Base-by-base conservation (phyloP, 1,140 invertebrate species). In the Epicauta chinensis region DNA sequence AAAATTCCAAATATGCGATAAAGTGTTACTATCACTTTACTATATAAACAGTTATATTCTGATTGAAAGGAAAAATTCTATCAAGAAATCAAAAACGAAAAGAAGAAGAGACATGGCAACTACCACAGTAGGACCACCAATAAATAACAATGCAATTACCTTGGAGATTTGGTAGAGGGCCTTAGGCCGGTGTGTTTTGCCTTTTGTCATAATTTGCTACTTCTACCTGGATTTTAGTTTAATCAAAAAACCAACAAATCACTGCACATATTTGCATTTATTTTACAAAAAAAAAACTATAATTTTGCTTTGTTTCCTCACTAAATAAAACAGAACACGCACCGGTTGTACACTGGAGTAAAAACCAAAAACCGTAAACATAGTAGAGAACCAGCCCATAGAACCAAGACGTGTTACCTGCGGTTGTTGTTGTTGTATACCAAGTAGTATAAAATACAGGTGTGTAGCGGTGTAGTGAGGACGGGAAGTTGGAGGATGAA, bases 141-240 rank as follows among this genome's bases (percentile, higher is more conserved):
- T n/a, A n/a, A n/a, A n/a, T n/a, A n/a, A n/a, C n/a, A n/a, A n/a
- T n/a, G n/a, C n/a, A n/a, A 11, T 66, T 74, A 80, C 78, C 76
- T 79, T 80, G 17, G 77, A 71, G 43, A 80, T 74, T 64, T 80
- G 78, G 58, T 77, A 79, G 40, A 79, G 71, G 13, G 77, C 77
- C 47, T 55, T 64, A 6, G 62, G 60, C 34, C 58, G 48, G 35
- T 60, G 60, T 13, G 4, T 30, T 57, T 64, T 68, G 31, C 60
- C 60, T 51, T 62, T 67, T 10, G 63, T 67, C 66, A 68, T 68
- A 23, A 7, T 23, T 23, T 7, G 7, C 23, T 23, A 23, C 7
- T 23, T 3, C 23, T 23, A 23, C 23, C 23, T 7, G n/a, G n/a
- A n/a, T n/a, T n/a, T n/a, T n/a, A n/a, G n/a, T n/a, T n/a, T n/a